Percentiles rank a stretch among this genome's conserved stretches.
These are phyloP conservation scores for Dendrolimus pini DNA, from an alignment of 2,888 invertebrate species.

Conservation along the genomic window DNA sequence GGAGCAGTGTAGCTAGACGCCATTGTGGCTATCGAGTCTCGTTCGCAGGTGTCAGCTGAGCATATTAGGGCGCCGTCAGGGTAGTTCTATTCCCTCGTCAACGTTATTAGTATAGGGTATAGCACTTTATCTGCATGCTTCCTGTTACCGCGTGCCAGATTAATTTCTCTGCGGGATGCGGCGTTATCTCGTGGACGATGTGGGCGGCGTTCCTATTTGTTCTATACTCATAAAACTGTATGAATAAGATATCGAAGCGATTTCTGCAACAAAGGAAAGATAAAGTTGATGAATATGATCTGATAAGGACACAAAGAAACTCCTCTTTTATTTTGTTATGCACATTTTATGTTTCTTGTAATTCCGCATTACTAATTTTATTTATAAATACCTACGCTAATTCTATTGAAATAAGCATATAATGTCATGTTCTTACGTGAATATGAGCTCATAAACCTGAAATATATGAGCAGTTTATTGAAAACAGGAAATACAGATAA, in stretches of 20 bases:
- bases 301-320: constrained; percentile 34
- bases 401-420: not conserved
- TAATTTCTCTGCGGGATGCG: constrained; percentile 66
- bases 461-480: constrained; percentile 6
- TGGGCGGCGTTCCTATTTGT: constrained; percentile 60
- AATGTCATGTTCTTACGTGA: not conserved
- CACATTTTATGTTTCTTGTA: not conserved
- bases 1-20: constrained; percentile 16
- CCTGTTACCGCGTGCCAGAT: constrained; percentile 62
- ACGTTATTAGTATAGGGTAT: constrained; percentile 25
- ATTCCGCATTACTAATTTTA: not conserved
- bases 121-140: constrained; percentile 55
- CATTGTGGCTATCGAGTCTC: constrained; percentile 20
- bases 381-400: not conserved
- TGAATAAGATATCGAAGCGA: constrained; percentile 64
- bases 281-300: constrained; percentile 27
- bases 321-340: constrained; percentile 7
- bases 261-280: constrained; percentile 67
- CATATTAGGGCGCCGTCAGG: constrained; percentile 35
- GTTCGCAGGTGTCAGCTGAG: constrained; percentile 53
- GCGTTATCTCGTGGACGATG: constrained; percentile 49
- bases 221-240: constrained; percentile 62
- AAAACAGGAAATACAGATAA: constrained; percentile 38
- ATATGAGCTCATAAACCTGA: too few species aligned
- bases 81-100: constrained; percentile 23